Conservation (phyloP, 1,140 invertebrate species). For the Batillaria attramentaria region DNA sequence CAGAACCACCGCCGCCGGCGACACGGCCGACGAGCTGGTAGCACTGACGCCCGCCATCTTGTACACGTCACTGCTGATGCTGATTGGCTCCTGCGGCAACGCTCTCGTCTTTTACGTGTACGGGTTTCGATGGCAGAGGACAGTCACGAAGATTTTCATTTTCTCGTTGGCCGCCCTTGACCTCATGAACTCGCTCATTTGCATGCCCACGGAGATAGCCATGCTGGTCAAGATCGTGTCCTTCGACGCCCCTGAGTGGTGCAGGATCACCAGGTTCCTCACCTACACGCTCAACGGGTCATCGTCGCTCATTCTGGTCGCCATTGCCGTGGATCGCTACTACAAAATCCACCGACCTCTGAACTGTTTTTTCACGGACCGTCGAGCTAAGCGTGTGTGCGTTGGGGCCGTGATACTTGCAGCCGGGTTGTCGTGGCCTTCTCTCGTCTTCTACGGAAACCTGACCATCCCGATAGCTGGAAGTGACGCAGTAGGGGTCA, state of each 20-base stretch:
- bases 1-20: background rate
- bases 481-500: slow-evolving; percentile 30
- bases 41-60: slow-evolving; percentile 47
- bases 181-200: slow-evolving; percentile 54
- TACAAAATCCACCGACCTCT: slow-evolving; percentile 57
- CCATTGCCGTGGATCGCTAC: slow-evolving; percentile 61
- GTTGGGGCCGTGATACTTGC: slow-evolving; percentile 39
- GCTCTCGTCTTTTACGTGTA: slow-evolving; percentile 56
- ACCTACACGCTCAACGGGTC: slow-evolving; percentile 53
- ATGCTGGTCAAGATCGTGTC: slow-evolving; percentile 51
- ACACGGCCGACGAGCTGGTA: background rate
- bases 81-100: slow-evolving; percentile 57
- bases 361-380: slow-evolving; percentile 43
- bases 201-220: slow-evolving; percentile 56
- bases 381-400: slow-evolving; percentile 47
- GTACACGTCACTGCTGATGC: slow-evolving; percentile 47
- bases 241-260: slow-evolving; percentile 52
- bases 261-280: slow-evolving; percentile 57
- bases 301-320: slow-evolving; percentile 50
- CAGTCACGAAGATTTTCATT: slow-evolving; percentile 60
- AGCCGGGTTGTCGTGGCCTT: slow-evolving; percentile 47
- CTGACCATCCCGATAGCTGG: slow-evolving; percentile 31
- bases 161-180: slow-evolving; percentile 58
- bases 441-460: slow-evolving; percentile 55
- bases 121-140: slow-evolving; percentile 48